Percentiles rank a stretch among this genome's conserved stretches.
Evolutionary conservation across 1,140 invertebrate species (phyloP).

Genomic region (Heliconius congener): DNA sequence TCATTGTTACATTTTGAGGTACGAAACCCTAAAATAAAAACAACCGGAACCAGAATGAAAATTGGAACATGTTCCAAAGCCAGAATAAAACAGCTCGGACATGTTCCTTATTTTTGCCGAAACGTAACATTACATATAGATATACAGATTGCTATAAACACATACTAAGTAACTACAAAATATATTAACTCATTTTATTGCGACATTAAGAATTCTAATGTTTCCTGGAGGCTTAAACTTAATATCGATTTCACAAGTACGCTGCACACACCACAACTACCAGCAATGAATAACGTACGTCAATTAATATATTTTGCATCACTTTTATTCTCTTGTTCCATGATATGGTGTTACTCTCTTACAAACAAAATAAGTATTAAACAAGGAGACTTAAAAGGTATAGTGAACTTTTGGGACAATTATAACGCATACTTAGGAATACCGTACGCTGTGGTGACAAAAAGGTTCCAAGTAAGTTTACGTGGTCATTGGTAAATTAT

Average conservation of each 20-base stretch:
- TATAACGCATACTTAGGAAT: slow-evolving; percentile 50
- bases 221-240: not conserved
- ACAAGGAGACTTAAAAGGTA: slow-evolving; percentile 48
- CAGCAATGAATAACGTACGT: not conserved
- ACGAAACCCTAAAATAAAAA: no score
- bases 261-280: not conserved
- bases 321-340: not conserved
- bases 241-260: not conserved
- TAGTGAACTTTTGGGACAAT: slow-evolving; percentile 21
- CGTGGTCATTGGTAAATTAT: not conserved
- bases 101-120: no score
- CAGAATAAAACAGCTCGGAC: no score
- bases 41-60: no score
- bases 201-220: not conserved
- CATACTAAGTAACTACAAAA: not conserved
- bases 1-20: no score
- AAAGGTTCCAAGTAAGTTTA: slow-evolving; percentile 44
- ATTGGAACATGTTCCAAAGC: no score
- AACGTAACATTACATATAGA: not conserved
- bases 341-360: slow-evolving; percentile 1
- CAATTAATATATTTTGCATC: not conserved
- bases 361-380: slow-evolving; percentile 37
- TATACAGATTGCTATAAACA: not conserved
- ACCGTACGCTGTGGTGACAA: slow-evolving; percentile 47
- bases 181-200: not conserved